A percentile compares a stretch with the other conserved stretches of the same genome.
These are phyloP conservation scores for Crax fasciolata DNA, from an alignment of 2,797 vertebrate species.

Conservation along the genomic window DNA sequence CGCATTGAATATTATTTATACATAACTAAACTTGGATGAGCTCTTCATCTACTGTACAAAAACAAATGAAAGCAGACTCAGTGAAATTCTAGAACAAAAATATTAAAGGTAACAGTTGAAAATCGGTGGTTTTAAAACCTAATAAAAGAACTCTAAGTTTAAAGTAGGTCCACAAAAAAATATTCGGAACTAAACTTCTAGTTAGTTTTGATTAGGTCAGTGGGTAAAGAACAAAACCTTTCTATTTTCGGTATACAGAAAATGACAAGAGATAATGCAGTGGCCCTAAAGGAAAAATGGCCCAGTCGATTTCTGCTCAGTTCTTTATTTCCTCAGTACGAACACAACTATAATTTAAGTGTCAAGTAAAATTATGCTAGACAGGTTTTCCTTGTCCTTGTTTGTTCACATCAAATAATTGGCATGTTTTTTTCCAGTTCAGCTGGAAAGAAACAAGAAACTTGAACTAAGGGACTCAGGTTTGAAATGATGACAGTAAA, in stretches of 20 bases:
- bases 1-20: neutral
- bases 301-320: neutral
- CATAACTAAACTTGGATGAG: neutral
- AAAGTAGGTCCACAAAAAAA: neutral
- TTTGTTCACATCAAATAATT: constrained; percentile 42
- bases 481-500: constrained; percentile 6
- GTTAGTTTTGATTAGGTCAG: neutral
- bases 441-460: constrained; percentile 10
- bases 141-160: neutral
- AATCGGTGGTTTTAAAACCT: neutral
- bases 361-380: constrained; percentile 47
- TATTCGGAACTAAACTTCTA: neutral
- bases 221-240: neutral
- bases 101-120: neutral
- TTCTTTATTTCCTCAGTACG: constrained; percentile 3
- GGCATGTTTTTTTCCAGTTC: neutral
- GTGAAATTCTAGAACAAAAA: neutral
- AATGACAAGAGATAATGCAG: neutral
- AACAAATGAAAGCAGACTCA: neutral
- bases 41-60: neutral
- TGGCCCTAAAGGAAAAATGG: neutral
- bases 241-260: neutral
- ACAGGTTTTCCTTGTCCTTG: constrained; percentile 22
- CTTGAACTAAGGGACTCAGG: neutral
- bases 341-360: constrained; percentile 13